Evolutionary conservation across 2,888 invertebrate species (phyloP).

Genomic region (Mesodorylaimus sp.): DNA sequence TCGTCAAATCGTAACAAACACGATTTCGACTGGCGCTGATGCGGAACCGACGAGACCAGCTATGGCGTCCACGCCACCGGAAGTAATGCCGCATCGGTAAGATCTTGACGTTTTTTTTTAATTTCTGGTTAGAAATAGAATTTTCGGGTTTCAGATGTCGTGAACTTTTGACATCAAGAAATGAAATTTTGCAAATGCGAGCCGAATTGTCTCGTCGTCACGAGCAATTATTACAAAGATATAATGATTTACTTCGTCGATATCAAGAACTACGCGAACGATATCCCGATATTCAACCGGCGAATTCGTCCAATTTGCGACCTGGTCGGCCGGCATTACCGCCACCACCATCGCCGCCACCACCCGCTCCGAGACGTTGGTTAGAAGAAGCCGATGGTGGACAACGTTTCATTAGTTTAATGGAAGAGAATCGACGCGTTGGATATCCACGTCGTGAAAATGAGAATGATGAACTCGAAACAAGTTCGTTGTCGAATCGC

Average conservation of each 20-base stretch:
- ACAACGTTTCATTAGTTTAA: neutral
- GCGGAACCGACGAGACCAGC: neutral
- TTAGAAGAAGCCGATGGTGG: neutral
- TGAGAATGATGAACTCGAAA: too few relatives aligned
- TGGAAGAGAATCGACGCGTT: too few relatives aligned
- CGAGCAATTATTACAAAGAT: conserved; percentile 3
- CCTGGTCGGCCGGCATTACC: neutral
- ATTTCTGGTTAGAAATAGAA: too few relatives aligned
- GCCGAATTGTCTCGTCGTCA: conserved; percentile 8
- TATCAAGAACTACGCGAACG: neutral
- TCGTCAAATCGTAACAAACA: neutral
- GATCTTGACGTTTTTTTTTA: neutral
- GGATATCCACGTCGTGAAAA: too few relatives aligned
- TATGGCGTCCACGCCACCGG: conserved; percentile 2
- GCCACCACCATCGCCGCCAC: neutral
- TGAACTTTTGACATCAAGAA: conserved; percentile 8
- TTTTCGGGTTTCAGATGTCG: conserved; percentile 10
- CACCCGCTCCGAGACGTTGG: neutral
- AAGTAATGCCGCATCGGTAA: conserved; percentile 8
- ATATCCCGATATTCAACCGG: conserved; percentile 1
- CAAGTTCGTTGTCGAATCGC: too few relatives aligned
- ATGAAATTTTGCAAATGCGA: conserved; percentile 11
- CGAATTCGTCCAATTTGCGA: neutral
- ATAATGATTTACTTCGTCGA: conserved; percentile 5
- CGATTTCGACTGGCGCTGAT: neutral